Base-by-base conservation (phyloP, 2,888 invertebrate species). In the Lepidochitona cinerea region DNA sequence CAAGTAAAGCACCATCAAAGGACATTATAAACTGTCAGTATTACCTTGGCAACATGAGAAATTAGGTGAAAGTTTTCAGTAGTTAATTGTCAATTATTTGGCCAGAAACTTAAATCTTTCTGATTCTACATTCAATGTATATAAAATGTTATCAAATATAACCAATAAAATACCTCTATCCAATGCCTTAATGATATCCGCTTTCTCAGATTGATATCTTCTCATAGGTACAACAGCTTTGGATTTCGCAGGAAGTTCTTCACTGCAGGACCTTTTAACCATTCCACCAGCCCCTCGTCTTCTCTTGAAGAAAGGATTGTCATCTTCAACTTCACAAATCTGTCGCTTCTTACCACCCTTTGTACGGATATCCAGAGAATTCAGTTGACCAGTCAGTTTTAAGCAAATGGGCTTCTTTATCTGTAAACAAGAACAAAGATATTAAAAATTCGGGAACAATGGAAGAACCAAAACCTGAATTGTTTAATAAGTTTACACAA, bases 171-270 rank as follows among this genome's bases (percentile, higher is more conserved):
- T 49, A 49, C 49, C 49, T 75, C 84, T 83, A 75, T 82, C 84
- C 65, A 88, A 80, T 1, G 88, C 89, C 73, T 88, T 87, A 69
- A 89, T 87, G 79, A 83, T 81, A 14, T 94, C 94, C 87, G 96
- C 96, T 67, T 95, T 95, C 79, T 96, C 95, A 0, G 96, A 96
- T 81, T 94, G 92, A 33, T 94, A 94, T 68, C 95, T 49, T 23
- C 23, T 49, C 49, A 49, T 4, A 7, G 49, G 49, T 2, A 49
- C 49, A 7, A 23, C 49, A 18, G 49, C 23, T 7, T 49, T 2
- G 3, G 18, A 18, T 49, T 23, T 49, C n/a, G 49, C 49, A 18
- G 49, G 49, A 49, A 49, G 49, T 49, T 49, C 49, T 7, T 49
- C 49, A 23, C 49, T 49, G 23, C 49, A 49, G 4, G 49, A 49